A percentile compares a stretch with the other conserved stretches of the same genome.
These are phyloP conservation scores for Odobenus rosmarus DNA, from an alignment of 2,113 vertebrate genomes.

Conservation along the genomic window DNA sequence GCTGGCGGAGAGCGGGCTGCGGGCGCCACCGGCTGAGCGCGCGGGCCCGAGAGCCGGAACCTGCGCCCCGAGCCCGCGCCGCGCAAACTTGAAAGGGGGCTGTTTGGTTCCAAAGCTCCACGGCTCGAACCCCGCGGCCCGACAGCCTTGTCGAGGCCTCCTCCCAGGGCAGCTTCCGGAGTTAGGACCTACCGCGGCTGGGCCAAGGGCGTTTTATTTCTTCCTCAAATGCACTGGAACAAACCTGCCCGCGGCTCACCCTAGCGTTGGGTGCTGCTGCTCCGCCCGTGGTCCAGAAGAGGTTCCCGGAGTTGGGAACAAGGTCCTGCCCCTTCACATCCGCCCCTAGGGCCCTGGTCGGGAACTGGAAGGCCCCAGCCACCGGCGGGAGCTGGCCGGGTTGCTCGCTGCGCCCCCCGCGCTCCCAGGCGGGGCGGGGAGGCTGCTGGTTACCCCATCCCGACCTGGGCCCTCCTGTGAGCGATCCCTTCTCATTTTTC, in stretches of 20 bases:
- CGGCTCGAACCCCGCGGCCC: not conserved
- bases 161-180: not conserved
- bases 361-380: not conserved
- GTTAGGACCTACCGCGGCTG: not conserved
- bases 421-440: not conserved
- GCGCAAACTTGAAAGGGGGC: constrained; percentile 38
- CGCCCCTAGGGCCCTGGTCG: not conserved
- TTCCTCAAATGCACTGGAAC: not conserved
- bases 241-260: not conserved
- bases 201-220: not conserved
- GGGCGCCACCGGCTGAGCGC: constrained; percentile 32
- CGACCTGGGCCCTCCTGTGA: not conserved
- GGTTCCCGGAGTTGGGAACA: not conserved
- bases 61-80: not conserved
- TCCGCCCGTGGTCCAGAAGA: not conserved
- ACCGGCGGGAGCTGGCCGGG: not conserved
- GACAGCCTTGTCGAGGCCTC: not conserved
- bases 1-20: fast-evolving
- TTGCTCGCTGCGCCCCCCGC: not conserved
- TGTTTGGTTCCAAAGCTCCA: not conserved
- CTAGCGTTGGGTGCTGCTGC: not conserved
- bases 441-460: not conserved
- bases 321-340: not conserved
- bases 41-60: not conserved
- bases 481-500: constrained; percentile 63